Conservation (phyloP, 2,113 vertebrate species). For the Egretta garzetta region DNA sequence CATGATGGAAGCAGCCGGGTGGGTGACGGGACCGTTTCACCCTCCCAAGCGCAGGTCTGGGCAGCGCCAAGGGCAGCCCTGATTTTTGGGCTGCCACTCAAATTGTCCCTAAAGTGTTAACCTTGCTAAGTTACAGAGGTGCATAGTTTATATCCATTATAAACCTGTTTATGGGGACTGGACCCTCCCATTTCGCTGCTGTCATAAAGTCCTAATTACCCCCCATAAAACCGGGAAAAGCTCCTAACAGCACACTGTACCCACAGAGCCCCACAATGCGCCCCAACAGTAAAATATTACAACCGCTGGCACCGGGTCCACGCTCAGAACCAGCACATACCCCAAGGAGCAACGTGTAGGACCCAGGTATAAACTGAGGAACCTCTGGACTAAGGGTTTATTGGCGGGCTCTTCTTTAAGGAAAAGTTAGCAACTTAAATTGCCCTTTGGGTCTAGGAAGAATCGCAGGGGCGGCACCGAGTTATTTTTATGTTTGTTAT, state of each 20-base stretch:
- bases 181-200: constrained; percentile 75
- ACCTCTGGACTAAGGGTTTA: neutral
- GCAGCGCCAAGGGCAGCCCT: neutral
- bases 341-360: neutral
- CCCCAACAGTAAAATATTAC: constrained; percentile 60
- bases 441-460: neutral
- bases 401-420: neutral
- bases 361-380: fast-evolving
- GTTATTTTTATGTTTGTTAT: neutral
- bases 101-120: constrained; percentile 77
- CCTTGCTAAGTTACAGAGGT: constrained; percentile 66
- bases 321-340: neutral
- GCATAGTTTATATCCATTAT: constrained; percentile 82
- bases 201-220: constrained; percentile 83
- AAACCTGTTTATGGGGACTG: constrained; percentile 83
- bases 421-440: neutral
- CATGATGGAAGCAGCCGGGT: neutral
- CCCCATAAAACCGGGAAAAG: constrained; percentile 78
- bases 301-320: neutral
- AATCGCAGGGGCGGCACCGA: neutral
- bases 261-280: constrained; percentile 58
- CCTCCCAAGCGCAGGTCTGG: neutral
- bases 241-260: constrained; percentile 71
- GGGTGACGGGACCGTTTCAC: neutral
- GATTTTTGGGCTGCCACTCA: constrained; percentile 71